Evolutionary conservation across 2,113 vertebrate species (phyloP).

Genomic region (Sinocyclocheilus anophthalmus): DNA sequence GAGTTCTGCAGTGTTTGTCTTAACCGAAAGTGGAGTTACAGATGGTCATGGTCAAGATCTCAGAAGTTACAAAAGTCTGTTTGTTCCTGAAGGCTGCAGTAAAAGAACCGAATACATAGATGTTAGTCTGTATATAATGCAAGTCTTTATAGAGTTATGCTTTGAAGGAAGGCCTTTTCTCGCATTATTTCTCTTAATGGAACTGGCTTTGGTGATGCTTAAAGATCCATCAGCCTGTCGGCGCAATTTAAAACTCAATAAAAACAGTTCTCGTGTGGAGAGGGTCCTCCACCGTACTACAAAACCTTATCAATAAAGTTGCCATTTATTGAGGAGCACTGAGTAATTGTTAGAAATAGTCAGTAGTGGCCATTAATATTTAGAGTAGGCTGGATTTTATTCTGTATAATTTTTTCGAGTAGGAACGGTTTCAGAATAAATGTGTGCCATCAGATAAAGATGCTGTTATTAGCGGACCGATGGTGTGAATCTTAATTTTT

Average conservation of each 20-base stretch:
- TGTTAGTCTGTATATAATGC: background rate
- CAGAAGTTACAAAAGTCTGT: background rate
- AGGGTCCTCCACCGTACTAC: background rate
- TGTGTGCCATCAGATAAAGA: background rate
- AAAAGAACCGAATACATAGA: background rate
- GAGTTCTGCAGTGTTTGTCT: background rate
- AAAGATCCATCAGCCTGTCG: constrained; percentile 11
- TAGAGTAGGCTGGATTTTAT: constrained; percentile 9
- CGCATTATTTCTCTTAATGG: background rate
- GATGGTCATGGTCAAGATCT: background rate
- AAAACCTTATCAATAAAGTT: constrained; percentile 25
- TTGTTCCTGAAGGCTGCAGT: background rate
- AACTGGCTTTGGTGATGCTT: constrained; percentile 1
- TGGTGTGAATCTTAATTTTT: constrained; percentile 17
- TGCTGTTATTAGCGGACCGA: background rate
- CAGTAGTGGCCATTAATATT: constrained; percentile 9
- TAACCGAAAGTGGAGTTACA: background rate
- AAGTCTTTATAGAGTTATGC: background rate
- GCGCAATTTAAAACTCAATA: constrained; percentile 11
- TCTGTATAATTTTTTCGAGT: background rate
- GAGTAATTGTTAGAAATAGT: constrained; percentile 35
- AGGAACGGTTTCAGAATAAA: background rate
- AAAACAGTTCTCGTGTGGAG: background rate
- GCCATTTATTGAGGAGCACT: constrained; percentile 3
- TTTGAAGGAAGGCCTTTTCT: background rate